Evolutionary conservation across 2,113 vertebrate species (phyloP), one percentile per base, ranked within the genome.

Genomic region (Zosterops borbonicus): DNA sequence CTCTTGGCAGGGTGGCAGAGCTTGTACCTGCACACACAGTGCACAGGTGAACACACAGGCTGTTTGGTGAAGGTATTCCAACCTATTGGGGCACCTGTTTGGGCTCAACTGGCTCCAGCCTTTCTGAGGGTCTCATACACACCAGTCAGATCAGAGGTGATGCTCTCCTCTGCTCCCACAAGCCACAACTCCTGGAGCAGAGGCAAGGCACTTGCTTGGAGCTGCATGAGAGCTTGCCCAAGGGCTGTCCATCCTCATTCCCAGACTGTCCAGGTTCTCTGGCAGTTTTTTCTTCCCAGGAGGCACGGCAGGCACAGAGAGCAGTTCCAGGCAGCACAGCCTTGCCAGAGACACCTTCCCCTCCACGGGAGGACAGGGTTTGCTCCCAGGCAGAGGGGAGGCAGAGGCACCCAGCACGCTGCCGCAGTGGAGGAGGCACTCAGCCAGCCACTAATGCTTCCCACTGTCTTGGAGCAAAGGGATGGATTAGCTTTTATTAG

Each of bases 401-500:
- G 88, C 0, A 0, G 59, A 75, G 75, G 71, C 84, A 89, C 90
- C 56, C 83, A 74, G 87, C 77, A 76, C 0, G 14, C 70, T 82
- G 49, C 78, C 0, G 5, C 83, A 64, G 90, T 4, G 19, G 81
- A 75, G 56, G 87, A 89, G 78, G 93, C 87, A 87, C 70, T 94
- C 92, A 91, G 85, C 82, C 95, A 95, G 92, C 62, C 23, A 0
- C 94, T 94, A 91, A 94, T 91, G 87, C 92, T 90, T 92, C 96
- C 94, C 46, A 44, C 82, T 62, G 78, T 94, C 95, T 94, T 19
- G 53, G 58, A 96, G 95, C 75, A 94, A 93, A 65, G 85, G 96
- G 88, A 94, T 85, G 75, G 95, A 95, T 96, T 93, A 95, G 94
- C 95, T 95, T 96, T 96, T 95, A 96, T 95, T 73, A 96, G 96